Base-by-base conservation (phyloP, 2,113 vertebrate genomes). In the Oreocharis arfaki region DNA sequence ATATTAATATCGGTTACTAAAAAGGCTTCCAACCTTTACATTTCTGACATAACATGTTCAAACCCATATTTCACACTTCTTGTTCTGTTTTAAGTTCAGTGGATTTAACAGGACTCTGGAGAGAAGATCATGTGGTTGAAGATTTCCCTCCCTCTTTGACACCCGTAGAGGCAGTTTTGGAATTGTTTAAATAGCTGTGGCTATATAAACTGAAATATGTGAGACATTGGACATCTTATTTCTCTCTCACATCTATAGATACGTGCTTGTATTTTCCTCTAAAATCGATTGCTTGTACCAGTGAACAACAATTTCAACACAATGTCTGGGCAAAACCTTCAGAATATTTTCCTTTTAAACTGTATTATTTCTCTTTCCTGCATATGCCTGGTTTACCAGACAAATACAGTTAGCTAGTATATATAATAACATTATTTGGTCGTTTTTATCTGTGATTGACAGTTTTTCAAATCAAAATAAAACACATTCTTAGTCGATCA, bases 21-120 rank as follows among this genome's bases (percentile, higher is more conserved):
- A 98, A 98, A 97, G 97, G 96, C 98, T 97, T 97, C 97, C 97
- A 98, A 97, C 98, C 98, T 98, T 96, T 97, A 96, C 73, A 89
- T 95, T 97, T 97, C 98, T 97, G 97, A 97, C 96, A 97, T 97
- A 97, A 96, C 97, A 91, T 97, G 97, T 98, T 98, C 97, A 98
- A 98, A 97, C 97, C 98, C 97, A 97, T 97, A 97, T 98, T 97
- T 98, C 97, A 97, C 97, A 98, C 97, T 98, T 97, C 97, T 96
- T 98, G 98, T 98, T 98, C 98, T 96, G 97, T 98, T 98, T 98
- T 98, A 98, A 98, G 97, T 98, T 98, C 97, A 98, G 97, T 96
- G 96, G 97, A 96, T 98, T 98, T 98, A 98, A 98, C 98, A 98
- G 98, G 97, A 94, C 97, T 98, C 98, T 97, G 95, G 98, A 98